Evolutionary conservation across 2,113 vertebrate species (phyloP).

Genomic region (Heliornis fulica): DNA sequence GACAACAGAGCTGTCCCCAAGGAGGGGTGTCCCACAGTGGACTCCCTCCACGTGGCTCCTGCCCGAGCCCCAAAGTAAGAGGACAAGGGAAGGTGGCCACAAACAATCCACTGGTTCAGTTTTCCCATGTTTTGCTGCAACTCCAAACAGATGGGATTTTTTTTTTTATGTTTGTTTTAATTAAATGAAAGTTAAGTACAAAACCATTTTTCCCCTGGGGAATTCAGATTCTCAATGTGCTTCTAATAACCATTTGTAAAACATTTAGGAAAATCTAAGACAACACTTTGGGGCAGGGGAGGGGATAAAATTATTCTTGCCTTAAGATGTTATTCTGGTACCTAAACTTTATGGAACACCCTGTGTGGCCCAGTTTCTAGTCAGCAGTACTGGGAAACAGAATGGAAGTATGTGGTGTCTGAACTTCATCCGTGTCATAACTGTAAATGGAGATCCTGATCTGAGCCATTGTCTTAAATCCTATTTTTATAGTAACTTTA

Average conservation of each 20-base stretch:
- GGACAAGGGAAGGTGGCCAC: not conserved
- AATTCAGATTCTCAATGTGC: constrained; percentile 79
- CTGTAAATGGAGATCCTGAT: constrained; percentile 54
- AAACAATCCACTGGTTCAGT: not conserved
- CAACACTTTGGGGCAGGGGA: constrained; percentile 62
- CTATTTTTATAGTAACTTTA: not conserved
- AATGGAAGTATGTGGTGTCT: constrained; percentile 17
- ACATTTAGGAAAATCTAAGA: constrained; percentile 79
- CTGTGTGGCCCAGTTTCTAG: constrained; percentile 73
- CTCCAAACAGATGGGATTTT: constrained; percentile 68
- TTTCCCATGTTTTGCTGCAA: constrained; percentile 71
- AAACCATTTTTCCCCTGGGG: constrained; percentile 77
- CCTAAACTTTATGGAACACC: constrained; percentile 74
- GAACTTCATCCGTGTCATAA: constrained; percentile 62
- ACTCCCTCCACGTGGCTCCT: too few relatives aligned
- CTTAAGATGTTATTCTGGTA: constrained; percentile 76
- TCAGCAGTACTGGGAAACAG: constrained; percentile 29
- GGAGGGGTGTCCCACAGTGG: not conserved
- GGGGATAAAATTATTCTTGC: constrained; percentile 75
- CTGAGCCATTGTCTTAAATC: constrained; percentile 23
- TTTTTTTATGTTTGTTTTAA: constrained; percentile 26
- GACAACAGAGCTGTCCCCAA: not conserved
- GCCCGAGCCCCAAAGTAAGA: not conserved
- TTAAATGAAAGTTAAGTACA: constrained; percentile 78
- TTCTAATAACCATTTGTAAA: constrained; percentile 83